Evolutionary conservation across 2,113 vertebrate species (phyloP).

Genomic region (Myotis brandtii): DNA sequence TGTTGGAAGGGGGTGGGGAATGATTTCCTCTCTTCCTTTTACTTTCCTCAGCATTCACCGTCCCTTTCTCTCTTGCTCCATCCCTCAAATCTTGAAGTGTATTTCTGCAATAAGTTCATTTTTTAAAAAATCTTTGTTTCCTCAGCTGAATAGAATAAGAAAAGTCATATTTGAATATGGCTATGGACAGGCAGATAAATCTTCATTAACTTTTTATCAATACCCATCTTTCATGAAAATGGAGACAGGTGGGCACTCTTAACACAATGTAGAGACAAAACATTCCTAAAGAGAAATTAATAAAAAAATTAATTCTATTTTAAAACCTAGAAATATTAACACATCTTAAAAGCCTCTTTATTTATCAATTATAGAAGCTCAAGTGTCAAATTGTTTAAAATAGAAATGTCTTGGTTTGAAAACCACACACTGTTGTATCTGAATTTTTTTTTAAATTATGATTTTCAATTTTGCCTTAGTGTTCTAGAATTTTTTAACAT

Average conservation of each 20-base stretch:
- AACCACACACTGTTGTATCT: neutral
- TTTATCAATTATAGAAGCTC: neutral
- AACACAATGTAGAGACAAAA: neutral
- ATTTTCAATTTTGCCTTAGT: conserved; percentile 10
- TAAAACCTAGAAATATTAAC: neutral
- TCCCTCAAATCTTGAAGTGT: neutral
- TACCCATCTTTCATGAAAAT: neutral
- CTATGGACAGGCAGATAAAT: neutral
- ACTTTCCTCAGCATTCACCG: neutral
- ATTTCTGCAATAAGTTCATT: neutral
- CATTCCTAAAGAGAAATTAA: neutral
- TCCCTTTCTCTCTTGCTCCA: neutral
- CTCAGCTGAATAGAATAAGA: neutral
- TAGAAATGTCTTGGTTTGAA: neutral
- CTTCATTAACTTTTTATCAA: neutral
- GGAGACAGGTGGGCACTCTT: neutral
- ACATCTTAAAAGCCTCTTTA: neutral
- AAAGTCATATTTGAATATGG: neutral
- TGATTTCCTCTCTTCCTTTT: neutral
- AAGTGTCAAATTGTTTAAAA: neutral
- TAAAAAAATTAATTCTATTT: neutral
- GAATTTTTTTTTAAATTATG: neutral
- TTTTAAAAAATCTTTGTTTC: neutral
- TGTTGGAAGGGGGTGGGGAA: neutral
- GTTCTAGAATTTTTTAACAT: neutral